These are phyloP conservation scores for Troglohyphantes excavatus DNA, from an alignment of 2,888 invertebrate species.

Conservation along the genomic window DNA sequence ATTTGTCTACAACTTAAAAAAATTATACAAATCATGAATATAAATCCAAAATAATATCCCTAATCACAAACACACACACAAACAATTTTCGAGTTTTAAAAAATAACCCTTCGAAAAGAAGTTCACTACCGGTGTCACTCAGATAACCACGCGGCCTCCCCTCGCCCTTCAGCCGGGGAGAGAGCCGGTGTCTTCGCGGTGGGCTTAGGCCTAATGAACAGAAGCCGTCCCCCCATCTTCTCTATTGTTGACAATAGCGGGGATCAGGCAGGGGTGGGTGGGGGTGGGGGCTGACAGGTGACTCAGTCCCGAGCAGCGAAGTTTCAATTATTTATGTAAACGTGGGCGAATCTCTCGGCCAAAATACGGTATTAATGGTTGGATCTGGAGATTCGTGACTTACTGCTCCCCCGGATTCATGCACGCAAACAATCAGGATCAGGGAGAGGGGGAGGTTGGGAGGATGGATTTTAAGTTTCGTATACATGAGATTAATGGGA, in stretches of 20 bases:
- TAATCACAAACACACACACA: no score
- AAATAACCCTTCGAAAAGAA: not conserved
- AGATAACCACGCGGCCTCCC: constrained; percentile 30
- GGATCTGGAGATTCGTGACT: constrained; percentile 69
- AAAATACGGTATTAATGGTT: constrained; percentile 73
- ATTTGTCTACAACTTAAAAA: no score
- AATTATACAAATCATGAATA: no score
- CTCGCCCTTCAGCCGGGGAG: constrained; percentile 15
- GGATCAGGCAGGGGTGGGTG: constrained; percentile 46
- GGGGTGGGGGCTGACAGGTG: constrained; percentile 72
- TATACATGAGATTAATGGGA: no score
- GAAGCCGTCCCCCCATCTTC: constrained; percentile 65
- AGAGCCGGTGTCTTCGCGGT: constrained; percentile 30
- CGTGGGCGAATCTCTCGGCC: constrained; percentile 54
- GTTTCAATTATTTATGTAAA: constrained; percentile 79
- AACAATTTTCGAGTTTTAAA: no score
- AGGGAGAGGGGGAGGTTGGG: no score
- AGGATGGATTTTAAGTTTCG: not conserved
- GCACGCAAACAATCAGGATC: constrained; percentile 46
- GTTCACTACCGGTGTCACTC: not conserved
- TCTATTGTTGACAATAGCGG: constrained; percentile 71
- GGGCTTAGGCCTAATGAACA: constrained; percentile 75
- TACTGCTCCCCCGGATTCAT: constrained; percentile 41
- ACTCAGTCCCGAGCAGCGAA: constrained; percentile 70
- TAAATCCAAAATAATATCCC: no score